Base-by-base conservation (phyloP, 2,113 vertebrate species). In the Nematolebias whitei region DNA sequence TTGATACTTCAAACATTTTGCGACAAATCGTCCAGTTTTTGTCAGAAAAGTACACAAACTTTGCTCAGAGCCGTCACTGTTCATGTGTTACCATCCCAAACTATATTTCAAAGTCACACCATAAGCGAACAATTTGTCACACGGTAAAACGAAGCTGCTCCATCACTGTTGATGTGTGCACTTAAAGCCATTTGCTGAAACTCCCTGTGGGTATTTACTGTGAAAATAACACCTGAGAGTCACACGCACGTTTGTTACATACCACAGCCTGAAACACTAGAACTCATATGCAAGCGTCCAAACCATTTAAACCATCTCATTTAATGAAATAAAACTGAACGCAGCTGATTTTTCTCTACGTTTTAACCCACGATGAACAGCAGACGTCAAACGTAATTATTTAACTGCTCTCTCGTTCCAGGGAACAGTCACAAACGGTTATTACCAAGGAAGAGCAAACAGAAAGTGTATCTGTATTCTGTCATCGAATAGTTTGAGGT, bases 171-270 rank as follows among this genome's bases (percentile, higher is more conserved):
- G 14, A 5, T 5, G 20, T 16, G n/a, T 14, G n/a, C n/a, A 19
- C 12, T 12, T 60, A 20, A 32, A 56, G 55, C 16, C 24, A 29
- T 6, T 19, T 19, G 43, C 13, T 3, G 22, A 7, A 51, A 44
- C 20, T 40, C 58, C 20, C 51, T 70, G 40, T 39, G 71, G 76
- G 62, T 49, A 20, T 43, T 54, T 5, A 1, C 39, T 20, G 24
- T 45, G 39, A 15, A 52, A 60, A 67, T 45, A 16, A 64, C 41
- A 62, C 44, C 19, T 38, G 65, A 58, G 38, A 79, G 43, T 22
- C 61, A 29, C 4, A 19, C 44, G 51, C 52, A 64, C 20, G 1
- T 79, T 68, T 63, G 41, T 32, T 9, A 49, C 76, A 84, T 84
- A 63, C 60, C 77, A 40, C 72, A 58, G 32, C 44, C 12, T 12